Evolutionary conservation across 2,113 vertebrate species (phyloP), one percentile per base, ranked within the genome.

Genomic region (Pangasianodon gigas): DNA sequence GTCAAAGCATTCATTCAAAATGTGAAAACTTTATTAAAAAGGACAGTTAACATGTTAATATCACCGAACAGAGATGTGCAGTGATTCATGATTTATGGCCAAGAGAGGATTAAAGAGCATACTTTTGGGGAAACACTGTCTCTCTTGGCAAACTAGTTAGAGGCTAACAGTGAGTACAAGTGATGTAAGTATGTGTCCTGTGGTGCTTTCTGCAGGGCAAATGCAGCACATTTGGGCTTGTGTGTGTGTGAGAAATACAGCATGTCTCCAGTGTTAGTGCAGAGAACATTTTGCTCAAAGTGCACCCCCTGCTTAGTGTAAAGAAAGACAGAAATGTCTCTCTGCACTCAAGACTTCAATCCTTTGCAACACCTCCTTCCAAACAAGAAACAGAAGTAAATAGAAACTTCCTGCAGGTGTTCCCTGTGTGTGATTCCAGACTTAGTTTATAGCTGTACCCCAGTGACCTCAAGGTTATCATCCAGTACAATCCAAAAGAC

Each of bases 271-370:
- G 18, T 75, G 71, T 75, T 75, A 75, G 7, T 75, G 71, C 37
- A 44, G 44, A 67, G 44, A 51, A 88, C n/a, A 88, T 67, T 88
- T 77, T 81, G 87, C 77, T 81, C n/a, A 54, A 81, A 67, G 58
- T 81, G 58, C 56, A 88, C 87, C 87, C 87, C 87, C 87, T 88
- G 58, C 87, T 46, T 81, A 60, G 87, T 81, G 60, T 62, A 52
- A 48, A 81, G n/a, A 79, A 46, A 87, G 86, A 26, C 37, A 54
- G 14, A 80, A 79, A 65, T 80, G 75, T 60, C 58, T 56, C 41
- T 18, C 54, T 60, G 54, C 71, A 26, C 52, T 87, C 41, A 79
- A 24, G 14, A 56, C 44, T 65, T 60, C 46, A 46, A 44, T 44
- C 71, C 37, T 21, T 41, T 44, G 37, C 71, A 74, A 74, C 69